Percentiles rank a stretch among this genome's conserved stretches.
phyloP scores from a whole-genome alignment of 2,797 vertebrate species.

The Gallirallus australis region DNA sequence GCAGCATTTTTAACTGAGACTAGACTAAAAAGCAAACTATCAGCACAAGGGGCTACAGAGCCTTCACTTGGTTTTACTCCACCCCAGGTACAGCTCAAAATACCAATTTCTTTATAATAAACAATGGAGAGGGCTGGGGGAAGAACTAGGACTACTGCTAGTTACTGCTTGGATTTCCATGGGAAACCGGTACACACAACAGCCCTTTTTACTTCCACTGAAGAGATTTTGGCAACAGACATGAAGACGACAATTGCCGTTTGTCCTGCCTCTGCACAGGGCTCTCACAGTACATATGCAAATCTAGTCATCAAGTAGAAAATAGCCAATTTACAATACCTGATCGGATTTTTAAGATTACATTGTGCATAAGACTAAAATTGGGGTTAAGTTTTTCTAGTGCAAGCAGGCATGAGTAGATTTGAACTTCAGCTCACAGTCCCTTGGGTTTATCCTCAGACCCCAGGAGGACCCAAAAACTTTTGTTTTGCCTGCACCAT shows the following conservation, averaged over 20 bases:
- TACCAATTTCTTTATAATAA: conserved; percentile 18
- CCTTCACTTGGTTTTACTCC: conserved; percentile 10
- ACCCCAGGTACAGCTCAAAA: conserved; percentile 29
- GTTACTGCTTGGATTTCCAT: conserved; percentile 68
- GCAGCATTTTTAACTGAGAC: conserved; percentile 17
- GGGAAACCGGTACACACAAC: conserved; percentile 63
- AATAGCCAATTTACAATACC: conserved; percentile 69
- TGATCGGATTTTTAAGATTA: conserved; percentile 54
- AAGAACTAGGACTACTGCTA: conserved; percentile 56
- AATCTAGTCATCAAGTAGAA: conserved; percentile 63
- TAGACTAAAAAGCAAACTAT: conserved; percentile 18
- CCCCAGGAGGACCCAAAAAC: conserved; percentile 45
- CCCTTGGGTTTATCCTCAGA: conserved; percentile 32
- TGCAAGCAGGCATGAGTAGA: conserved; percentile 47
- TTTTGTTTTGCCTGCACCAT: neutral
- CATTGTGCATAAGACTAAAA: conserved; percentile 70
- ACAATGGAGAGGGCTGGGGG: conserved; percentile 4
- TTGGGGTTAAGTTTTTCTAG: conserved; percentile 43
- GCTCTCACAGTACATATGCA: conserved; percentile 58
- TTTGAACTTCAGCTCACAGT: conserved; percentile 8
- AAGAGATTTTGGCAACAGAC: conserved; percentile 62
- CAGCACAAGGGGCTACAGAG: conserved; percentile 14
- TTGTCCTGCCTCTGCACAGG: conserved; percentile 63
- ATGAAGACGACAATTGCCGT: conserved; percentile 40
- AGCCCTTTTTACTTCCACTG: conserved; percentile 63